Evolutionary conservation across 2,888 invertebrate species (phyloP), one percentile per base, ranked within the genome.

Genomic region (Cryptus viduatorius): DNA sequence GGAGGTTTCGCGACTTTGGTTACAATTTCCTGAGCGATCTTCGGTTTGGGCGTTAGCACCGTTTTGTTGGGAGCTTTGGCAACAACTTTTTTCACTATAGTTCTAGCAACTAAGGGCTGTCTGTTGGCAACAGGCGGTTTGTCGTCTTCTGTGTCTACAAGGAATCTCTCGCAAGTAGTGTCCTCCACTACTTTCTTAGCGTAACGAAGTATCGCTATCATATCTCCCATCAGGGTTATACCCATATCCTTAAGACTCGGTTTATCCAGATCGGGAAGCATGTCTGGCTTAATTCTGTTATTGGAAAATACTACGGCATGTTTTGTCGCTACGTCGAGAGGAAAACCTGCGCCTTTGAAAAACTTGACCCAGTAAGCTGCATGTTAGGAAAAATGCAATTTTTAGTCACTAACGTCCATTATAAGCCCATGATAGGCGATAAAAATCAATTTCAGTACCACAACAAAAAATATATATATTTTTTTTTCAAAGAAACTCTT

Each of bases 181-280:
- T 95, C 95, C 83, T 95, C 95, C 42, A 95, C 94, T 8, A 95
- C 95, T 86, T 94, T 94, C 88, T 95, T 96, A 0, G 96, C 95
- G 91, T 96, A 96, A 88, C 95, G 95, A 8, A 96, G 91, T 80
- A 96, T 96, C 12, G 95, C 95, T 84, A 96, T 96, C 89, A 96
- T 94, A 89, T 96, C 96, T 1, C 96, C 96, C 94, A 96, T 95
- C 42, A 95, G 91, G 0, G 95, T 95, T 44, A 98, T 97, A 0
- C 98, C 98, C 98, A 98, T 98, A 88, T 98, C 98, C 78, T 96
- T 95, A 1, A 98, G 94, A 91, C 98, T 97, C 88, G 98, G 98
- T 90, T 98, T 98, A 88, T 96, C 98, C 14, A 98, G 94, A 89
- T 98, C 98, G 86, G 96, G 94, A 75, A 98, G 93, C 98, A 98